Base-by-base conservation (phyloP, 92 coral and sea anemone species). In the Siderastrea siderea region DNA sequence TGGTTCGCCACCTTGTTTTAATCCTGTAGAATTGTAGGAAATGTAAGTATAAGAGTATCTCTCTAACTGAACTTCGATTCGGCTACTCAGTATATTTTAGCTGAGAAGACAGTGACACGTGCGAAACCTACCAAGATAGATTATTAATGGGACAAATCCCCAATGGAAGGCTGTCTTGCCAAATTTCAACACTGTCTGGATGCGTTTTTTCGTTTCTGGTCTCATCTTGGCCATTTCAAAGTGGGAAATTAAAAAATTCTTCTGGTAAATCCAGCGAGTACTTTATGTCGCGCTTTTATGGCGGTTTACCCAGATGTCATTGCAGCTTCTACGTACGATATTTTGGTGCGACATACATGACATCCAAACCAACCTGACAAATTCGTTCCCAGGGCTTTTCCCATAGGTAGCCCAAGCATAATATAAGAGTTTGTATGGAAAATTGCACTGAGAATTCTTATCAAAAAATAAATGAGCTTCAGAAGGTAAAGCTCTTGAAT, bases 101-200 rank as follows among this genome's bases (percentile, higher is more conserved):
- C n/a, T n/a, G n/a, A n/a, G n/a, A n/a, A n/a, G n/a, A n/a, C n/a
- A n/a, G 38, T 26, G 38, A 14, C 50, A 58, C 68, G 68, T 57
- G 81, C 66, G n/a, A 3, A 17, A 57, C 95, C 52, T 75, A 97
- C 99, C 99, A 4, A 97, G 88, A 81, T 97, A 97, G 43, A 97
- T 95, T 17, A 97, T 95, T 4, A 97, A 72, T 62, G 99, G 99
- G 71, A 97, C 91, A 74, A 97, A 97, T 77, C 99, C 99, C 96
- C 97, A 97, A 82, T 97, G 98, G 71, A 97, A 97, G 12, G 93
- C 91, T 19, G 96, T 97, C 89, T 97, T 97, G 16, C 97, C 83
- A 67, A 78, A 71, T 82, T 88, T 90, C 13, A 97, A 77, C 14
- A 97, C 98, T 16, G 92, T 93, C 72, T 95, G 97, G 61, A 97